These are phyloP conservation scores for Aldabrachelys gigantea DNA, from an alignment of 2,113 vertebrate species.

Conservation along the genomic window DNA sequence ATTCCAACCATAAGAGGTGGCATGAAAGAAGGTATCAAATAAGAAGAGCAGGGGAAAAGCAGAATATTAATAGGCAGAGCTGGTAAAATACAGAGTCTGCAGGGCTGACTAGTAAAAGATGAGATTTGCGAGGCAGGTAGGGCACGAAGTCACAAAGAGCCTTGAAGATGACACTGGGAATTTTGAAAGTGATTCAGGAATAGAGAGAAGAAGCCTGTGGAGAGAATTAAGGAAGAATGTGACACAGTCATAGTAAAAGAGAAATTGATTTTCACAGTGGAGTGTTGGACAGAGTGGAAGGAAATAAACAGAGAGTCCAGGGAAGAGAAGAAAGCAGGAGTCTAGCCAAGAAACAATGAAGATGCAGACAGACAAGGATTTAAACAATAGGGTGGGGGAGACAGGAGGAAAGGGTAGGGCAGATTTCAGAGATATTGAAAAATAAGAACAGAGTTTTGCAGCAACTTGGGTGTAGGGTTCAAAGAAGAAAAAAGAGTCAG, in stretches of 20 bases:
- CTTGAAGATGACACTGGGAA: not conserved
- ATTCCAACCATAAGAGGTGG: not conserved
- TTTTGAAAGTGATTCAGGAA: not conserved
- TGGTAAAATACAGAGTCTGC: not conserved
- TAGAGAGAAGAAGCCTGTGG: not conserved
- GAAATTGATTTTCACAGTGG: not conserved
- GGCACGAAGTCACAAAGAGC: not conserved
- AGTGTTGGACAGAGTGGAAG: not conserved
- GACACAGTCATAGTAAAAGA: not conserved
- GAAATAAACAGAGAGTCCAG: not conserved
- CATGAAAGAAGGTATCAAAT: not conserved
- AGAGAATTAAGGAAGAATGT: not conserved
- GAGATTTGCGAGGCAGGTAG: not conserved
- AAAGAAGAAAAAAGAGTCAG: not conserved
- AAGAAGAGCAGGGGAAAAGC: not conserved
- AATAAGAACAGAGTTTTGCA: not conserved
- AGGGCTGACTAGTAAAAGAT: not conserved
- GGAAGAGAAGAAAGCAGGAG: not conserved
- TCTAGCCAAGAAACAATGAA: not conserved
- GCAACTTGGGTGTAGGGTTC: not conserved
- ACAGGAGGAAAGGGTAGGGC: too few species aligned
- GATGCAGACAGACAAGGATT: not conserved
- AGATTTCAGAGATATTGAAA: not conserved
- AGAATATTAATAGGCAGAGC: not conserved
- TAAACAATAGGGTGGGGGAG: not conserved